Percentiles rank a stretch among this genome's conserved stretches.
phyloP scores from a whole-genome alignment of 2,797 vertebrate species.

The Betta splendens region DNA sequence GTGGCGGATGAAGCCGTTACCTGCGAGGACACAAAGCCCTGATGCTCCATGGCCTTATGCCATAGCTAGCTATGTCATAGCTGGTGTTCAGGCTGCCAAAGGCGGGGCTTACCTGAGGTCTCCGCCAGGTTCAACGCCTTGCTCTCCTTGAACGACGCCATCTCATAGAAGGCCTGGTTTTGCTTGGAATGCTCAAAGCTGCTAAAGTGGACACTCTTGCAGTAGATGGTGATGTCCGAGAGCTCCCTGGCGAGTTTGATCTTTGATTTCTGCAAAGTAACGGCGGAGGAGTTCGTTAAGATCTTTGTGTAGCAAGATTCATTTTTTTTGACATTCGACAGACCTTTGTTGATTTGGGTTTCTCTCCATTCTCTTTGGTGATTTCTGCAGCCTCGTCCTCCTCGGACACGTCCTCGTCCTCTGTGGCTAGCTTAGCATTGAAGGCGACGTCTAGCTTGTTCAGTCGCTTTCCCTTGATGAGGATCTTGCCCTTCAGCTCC shows the following conservation, averaged over 20 bases:
- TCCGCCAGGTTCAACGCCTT: conserved; percentile 88
- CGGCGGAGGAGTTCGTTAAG: neutral
- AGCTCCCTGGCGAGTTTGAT: conserved; percentile 91
- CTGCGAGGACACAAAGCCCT: conserved; percentile 56
- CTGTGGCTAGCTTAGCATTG: conserved; percentile 53
- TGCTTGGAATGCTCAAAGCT: conserved; percentile 84
- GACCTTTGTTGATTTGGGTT: conserved; percentile 76
- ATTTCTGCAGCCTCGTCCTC: conserved; percentile 95
- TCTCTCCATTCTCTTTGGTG: conserved; percentile 86
- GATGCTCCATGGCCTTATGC: neutral
- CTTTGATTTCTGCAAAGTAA: conserved; percentile 83
- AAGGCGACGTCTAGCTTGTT: conserved; percentile 84
- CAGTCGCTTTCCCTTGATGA: conserved; percentile 94
- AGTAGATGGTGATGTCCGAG: conserved; percentile 93
- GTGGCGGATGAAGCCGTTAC: conserved; percentile 84
- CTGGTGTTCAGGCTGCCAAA: neutral
- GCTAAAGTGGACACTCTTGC: conserved; percentile 94
- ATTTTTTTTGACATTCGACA: neutral
- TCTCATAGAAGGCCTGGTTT: conserved; percentile 89
- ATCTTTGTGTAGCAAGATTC: neutral
- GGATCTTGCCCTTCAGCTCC: conserved; percentile 90
- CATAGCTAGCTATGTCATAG: too few species aligned
- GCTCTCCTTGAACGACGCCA: conserved; percentile 91
- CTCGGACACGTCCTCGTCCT: conserved; percentile 86
- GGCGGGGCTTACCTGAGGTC: conserved; percentile 80